Conservation (phyloP, 2,797 vertebrate genomes). For the Valencia hispanica region DNA sequence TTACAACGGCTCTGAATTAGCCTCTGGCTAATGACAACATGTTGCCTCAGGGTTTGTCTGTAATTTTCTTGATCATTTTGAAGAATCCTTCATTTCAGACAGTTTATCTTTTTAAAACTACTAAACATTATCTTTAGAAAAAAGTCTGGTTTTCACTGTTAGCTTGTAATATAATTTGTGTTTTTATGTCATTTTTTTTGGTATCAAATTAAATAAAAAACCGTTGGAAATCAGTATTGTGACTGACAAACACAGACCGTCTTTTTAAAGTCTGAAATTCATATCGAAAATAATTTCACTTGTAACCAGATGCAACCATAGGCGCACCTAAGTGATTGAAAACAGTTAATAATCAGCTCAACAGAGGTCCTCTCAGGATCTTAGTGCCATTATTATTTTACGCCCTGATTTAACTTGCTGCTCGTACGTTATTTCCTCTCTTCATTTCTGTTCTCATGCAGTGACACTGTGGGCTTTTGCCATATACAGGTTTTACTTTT, state of each 20-base stretch:
- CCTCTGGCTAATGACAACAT: not conserved
- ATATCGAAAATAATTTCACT: not conserved
- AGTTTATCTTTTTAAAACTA: not conserved
- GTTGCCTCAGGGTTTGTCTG: too few relatives aligned
- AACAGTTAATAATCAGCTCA: not conserved
- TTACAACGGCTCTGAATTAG: not conserved
- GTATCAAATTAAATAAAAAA: too few relatives aligned
- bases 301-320: not conserved
- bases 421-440: not conserved
- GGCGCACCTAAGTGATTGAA: not conserved
- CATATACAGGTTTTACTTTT: conserved; percentile 54
- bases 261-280: not conserved
- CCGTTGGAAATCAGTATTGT: too few relatives aligned
- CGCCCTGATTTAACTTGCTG: not conserved
- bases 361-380: not conserved
- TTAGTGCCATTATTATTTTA: not conserved
- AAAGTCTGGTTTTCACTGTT: not conserved
- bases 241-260: not conserved
- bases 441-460: conserved; percentile 19
- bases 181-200: too few relatives aligned
- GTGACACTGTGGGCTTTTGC: conserved; percentile 36
- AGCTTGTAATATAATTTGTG: not conserved
- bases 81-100: not conserved
- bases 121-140: not conserved
- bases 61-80: not conserved